Conservation (phyloP, 2,888 invertebrate genomes). For the Pristionchus maxplancki region DNA sequence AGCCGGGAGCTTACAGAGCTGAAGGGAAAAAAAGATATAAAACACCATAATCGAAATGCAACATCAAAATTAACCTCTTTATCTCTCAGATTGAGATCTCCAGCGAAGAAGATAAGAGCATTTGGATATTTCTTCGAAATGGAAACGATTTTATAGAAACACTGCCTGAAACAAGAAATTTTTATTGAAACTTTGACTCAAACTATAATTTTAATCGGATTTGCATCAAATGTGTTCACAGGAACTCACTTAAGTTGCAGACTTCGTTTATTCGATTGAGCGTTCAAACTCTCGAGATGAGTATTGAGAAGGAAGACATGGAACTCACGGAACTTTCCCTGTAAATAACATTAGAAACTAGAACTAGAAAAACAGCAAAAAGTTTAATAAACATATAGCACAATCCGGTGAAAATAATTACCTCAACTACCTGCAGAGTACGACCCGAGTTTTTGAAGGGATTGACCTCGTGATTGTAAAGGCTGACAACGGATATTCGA, state of each 20-base stretch:
- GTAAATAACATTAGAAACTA: too few species aligned
- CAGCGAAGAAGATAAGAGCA: conserved; percentile 81
- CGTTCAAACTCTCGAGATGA: conserved; percentile 82
- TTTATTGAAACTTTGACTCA: too few species aligned
- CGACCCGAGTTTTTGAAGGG: conserved; percentile 80
- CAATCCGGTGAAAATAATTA: conserved; percentile 68
- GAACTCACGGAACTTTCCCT: conserved; percentile 65
- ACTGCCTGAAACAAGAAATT: not conserved
- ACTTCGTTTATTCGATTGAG: conserved; percentile 79
- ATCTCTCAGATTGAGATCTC: conserved; percentile 83
- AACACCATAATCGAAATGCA: not conserved
- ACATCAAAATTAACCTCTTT: conserved; percentile 81
- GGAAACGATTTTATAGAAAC: not conserved
- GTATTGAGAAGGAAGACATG: conserved; percentile 81
- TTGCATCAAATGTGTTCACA: conserved; percentile 59
- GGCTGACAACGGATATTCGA: not conserved
- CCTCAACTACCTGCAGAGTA: conserved; percentile 80
- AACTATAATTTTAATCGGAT: too few species aligned
- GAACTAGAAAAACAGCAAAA: too few species aligned
- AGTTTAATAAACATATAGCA: not conserved
- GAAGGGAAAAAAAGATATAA: too few species aligned
- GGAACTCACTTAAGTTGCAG: conserved; percentile 75
- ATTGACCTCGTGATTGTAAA: conserved; percentile 78
- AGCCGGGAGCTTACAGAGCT: conserved; percentile 70
- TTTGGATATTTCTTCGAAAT: conserved; percentile 64